phyloP scores from a whole-genome alignment of 2,113 vertebrate species.

The Limnothrissa miodon region DNA sequence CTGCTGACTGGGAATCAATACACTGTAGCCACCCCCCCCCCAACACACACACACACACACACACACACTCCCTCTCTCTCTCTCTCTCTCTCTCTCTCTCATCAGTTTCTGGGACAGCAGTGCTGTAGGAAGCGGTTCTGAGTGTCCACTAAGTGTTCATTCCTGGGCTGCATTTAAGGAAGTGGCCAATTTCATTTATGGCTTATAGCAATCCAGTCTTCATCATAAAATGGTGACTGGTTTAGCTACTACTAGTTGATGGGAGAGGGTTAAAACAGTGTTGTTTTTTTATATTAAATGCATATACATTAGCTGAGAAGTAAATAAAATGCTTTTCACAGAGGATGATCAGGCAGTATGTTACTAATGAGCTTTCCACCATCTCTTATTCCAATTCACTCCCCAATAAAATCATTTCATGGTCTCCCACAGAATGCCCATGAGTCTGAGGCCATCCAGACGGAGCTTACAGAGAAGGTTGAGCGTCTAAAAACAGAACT shows the following conservation, averaged over 20 bases:
- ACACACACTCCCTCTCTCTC: no score
- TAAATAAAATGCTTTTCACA: background rate
- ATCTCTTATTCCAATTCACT: no score
- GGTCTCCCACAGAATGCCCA: slow-evolving; percentile 72
- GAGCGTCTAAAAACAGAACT: slow-evolving; percentile 83
- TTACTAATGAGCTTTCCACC: background rate
- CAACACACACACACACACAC: no score
- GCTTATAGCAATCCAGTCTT: background rate
- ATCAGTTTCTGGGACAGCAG: background rate
- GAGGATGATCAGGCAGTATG: background rate
- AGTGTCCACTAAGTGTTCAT: background rate
- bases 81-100: no score
- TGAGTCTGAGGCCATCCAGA: slow-evolving; percentile 79
- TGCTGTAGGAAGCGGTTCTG: background rate
- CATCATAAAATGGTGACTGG: background rate
- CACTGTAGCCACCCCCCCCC: background rate
- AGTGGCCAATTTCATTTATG: background rate
- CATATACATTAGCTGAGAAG: background rate
- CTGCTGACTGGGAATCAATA: background rate
- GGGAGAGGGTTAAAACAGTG: background rate
- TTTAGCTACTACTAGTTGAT: background rate
- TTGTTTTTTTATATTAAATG: background rate
- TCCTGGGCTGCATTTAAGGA: background rate
- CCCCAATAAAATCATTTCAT: no score
- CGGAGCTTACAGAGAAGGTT: slow-evolving; percentile 81